Evolutionary conservation across 2,888 invertebrate genomes (phyloP).

Genomic region (Griposia aprilina): DNA sequence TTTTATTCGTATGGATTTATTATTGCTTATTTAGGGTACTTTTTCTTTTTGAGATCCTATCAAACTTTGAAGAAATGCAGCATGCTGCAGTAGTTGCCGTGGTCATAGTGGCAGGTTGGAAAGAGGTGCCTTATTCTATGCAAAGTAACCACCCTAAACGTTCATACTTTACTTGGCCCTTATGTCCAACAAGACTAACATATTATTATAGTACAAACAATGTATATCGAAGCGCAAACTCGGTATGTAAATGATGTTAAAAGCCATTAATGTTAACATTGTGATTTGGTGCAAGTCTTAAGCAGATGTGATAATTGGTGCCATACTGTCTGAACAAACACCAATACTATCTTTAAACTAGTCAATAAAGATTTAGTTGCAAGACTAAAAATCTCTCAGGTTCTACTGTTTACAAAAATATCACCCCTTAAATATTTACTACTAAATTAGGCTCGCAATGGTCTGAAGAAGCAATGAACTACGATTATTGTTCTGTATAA

Average conservation of each 20-base stretch:
- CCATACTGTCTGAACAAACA: constrained; percentile 11
- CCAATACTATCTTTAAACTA: neutral
- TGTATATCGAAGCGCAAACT: constrained; percentile 67
- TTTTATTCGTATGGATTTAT: neutral
- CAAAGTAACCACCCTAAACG: no score
- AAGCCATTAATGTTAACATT: constrained; percentile 78
- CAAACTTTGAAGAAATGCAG: no score
- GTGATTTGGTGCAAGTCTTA: constrained; percentile 70
- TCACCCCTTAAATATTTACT: neutral
- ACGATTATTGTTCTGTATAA: neutral
- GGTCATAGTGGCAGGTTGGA: neutral
- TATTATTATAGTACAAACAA: constrained; percentile 32
- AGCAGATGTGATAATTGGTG: constrained; percentile 41
- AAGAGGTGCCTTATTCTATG: neutral
- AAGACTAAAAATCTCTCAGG: neutral
- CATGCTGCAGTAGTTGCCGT: no score
- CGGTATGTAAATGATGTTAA: constrained; percentile 79
- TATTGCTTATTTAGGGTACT: no score
- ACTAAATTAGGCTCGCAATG: neutral
- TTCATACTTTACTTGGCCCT: neutral
- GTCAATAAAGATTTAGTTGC: neutral
- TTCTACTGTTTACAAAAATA: neutral
- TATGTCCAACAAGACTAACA: constrained; percentile 14
- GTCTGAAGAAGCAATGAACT: neutral
- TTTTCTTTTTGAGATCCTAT: no score